phyloP scores from a whole-genome alignment of 2,797 vertebrate species.

The Alectoris magna region DNA sequence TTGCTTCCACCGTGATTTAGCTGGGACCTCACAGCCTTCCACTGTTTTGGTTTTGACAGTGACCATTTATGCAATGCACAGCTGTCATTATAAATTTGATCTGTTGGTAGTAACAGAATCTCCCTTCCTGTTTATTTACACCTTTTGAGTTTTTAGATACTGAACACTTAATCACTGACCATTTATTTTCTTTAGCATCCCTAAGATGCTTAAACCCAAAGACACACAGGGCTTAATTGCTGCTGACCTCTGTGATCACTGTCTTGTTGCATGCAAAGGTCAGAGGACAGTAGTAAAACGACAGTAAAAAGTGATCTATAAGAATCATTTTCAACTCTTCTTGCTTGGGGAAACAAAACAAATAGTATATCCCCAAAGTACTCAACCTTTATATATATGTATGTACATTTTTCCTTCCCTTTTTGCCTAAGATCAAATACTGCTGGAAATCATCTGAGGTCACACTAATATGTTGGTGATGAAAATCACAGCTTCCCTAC shows the following conservation, averaged over 20 bases:
- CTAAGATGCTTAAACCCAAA: neutral
- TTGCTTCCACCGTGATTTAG: neutral
- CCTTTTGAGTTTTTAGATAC: neutral
- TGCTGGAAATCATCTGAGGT: neutral
- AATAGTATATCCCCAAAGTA: neutral
- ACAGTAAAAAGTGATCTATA: neutral
- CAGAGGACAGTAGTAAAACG: neutral
- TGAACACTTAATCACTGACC: neutral
- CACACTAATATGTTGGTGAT: neutral
- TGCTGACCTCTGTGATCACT: neutral
- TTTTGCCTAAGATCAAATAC: neutral
- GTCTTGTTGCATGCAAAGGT: neutral
- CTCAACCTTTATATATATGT: neutral
- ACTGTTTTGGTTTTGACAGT: neutral
- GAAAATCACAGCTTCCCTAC: conserved; percentile 31
- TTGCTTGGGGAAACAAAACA: neutral
- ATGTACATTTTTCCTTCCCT: neutral
- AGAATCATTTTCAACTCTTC: neutral
- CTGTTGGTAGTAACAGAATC: neutral
- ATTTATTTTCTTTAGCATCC: neutral
- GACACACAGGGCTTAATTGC: neutral
- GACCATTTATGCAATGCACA: neutral
- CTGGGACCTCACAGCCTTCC: neutral
- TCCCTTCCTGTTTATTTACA: neutral
- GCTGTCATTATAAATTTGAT: neutral